phyloP scores from a whole-genome alignment of 1,140 invertebrate species.

The Macrotrachela quadricornifera region DNA sequence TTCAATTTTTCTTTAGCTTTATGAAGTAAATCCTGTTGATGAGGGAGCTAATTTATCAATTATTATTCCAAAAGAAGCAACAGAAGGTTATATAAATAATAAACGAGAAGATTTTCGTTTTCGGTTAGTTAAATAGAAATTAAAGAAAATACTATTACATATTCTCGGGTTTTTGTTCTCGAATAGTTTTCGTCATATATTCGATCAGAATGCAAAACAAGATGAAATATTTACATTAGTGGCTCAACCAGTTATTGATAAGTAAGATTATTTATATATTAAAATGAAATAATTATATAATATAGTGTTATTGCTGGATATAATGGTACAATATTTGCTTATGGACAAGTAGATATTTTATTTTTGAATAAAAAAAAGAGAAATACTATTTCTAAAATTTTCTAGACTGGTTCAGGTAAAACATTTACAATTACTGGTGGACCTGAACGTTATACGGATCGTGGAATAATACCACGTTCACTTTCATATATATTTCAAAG shows the following conservation, averaged over 20 bases:
- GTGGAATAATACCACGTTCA: conserved; percentile 30
- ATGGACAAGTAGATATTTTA: conserved; percentile 23
- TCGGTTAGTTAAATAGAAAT: conserved; percentile 13
- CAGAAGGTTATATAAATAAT: conserved; percentile 28
- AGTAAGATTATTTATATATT: conserved; percentile 15
- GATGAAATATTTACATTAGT: conserved; percentile 28
- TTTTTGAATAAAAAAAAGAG: neutral
- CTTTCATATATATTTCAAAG: conserved; percentile 30
- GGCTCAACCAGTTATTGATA: conserved; percentile 27
- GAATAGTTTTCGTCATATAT: conserved; percentile 15
- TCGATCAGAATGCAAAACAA: conserved; percentile 24
- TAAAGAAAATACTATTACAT: neutral
- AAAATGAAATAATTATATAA: neutral
- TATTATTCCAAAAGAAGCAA: conserved; percentile 20
- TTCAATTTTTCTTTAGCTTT: conserved; percentile 14
- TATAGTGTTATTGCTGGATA: conserved; percentile 22
- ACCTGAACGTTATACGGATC: conserved; percentile 23
- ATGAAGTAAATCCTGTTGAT: conserved; percentile 23
- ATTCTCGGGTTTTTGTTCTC: neutral
- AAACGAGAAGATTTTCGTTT: conserved; percentile 30
- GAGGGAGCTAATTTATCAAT: conserved; percentile 18
- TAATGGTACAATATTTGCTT: conserved; percentile 33
- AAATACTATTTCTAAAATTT: neutral
- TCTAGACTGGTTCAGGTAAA: conserved; percentile 31
- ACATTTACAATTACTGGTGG: conserved; percentile 33